Conservation (phyloP, 2,888 invertebrate genomes). For the Dendrolimus pini region DNA sequence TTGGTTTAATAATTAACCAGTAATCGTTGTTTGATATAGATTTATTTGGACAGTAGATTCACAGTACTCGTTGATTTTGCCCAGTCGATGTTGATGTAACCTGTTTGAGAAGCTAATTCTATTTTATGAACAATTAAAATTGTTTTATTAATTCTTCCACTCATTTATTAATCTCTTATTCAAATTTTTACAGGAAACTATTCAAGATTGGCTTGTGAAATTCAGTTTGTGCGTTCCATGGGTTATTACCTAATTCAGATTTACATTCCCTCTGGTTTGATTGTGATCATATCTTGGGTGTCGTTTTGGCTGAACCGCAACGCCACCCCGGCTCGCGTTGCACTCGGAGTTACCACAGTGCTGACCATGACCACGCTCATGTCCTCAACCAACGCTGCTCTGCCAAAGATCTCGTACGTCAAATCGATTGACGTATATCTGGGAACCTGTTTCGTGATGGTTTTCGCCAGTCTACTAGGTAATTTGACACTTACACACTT, state of each 20-base stretch:
- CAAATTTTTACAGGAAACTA: slow-evolving; percentile 87
- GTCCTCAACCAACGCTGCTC: slow-evolving; percentile 96
- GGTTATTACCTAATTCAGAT: slow-evolving; percentile 99
- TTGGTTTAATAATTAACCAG: no score
- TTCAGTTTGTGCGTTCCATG: slow-evolving; percentile 98
- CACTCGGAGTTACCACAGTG: slow-evolving; percentile 96
- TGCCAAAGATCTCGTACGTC: slow-evolving; percentile 98
- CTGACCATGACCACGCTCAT: slow-evolving; percentile 98
- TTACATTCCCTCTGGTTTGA: slow-evolving; percentile 97
- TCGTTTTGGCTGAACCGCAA: slow-evolving; percentile 97
- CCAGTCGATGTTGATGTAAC: no score
- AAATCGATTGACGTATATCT: slow-evolving; percentile 98
- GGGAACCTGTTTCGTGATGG: slow-evolving; percentile 99
- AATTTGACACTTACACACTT: slow-evolving; percentile 43
- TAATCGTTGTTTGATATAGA: no score
- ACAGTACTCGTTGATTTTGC: no score
- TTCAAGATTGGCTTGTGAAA: slow-evolving; percentile 96
- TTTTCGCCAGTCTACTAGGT: slow-evolving; percentile 97
- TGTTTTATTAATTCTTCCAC: no score
- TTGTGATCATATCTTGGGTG: slow-evolving; percentile 98
- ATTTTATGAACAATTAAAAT: no score
- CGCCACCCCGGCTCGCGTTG: slow-evolving; percentile 95
- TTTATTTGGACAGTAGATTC: no score
- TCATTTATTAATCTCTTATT: background rate
- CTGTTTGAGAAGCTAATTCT: no score